Conservation (phyloP, 53 echinoderm and acorn worm genomes). For the Hippasteria phrygiana region DNA sequence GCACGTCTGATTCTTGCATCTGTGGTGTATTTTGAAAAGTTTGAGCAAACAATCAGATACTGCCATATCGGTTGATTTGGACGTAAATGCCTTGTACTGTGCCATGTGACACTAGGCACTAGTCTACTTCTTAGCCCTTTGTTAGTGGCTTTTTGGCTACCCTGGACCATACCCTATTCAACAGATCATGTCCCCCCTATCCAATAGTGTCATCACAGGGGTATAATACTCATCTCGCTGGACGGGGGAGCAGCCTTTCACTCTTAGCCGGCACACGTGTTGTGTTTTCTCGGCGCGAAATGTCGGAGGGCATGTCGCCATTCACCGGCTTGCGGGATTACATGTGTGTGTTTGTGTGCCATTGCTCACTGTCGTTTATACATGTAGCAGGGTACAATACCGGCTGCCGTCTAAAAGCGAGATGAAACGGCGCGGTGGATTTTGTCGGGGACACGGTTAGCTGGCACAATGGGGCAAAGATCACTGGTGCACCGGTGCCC, state of each 20-base stretch:
- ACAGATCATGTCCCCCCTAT: conserved; percentile 28
- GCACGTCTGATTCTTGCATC: too few relatives aligned
- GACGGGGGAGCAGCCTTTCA: background rate
- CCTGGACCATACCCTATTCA: conserved; percentile 38
- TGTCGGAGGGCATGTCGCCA: conserved; percentile 61
- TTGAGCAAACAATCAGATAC: background rate
- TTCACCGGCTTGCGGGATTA: conserved; percentile 30
- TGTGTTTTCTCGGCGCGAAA: conserved; percentile 49
- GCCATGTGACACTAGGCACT: background rate
- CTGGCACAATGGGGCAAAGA: conserved; percentile 33
- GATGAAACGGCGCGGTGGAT: background rate
- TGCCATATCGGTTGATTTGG: background rate
- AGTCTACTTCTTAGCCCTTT: background rate
- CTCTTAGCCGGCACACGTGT: conserved; percentile 4
- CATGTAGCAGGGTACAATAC: conserved; percentile 17
- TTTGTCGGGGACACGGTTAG: background rate
- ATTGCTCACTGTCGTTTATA: conserved; percentile 18
- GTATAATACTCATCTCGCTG: conserved; percentile 16
- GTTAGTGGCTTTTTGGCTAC: background rate
- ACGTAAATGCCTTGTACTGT: background rate
- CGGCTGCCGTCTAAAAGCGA: background rate
- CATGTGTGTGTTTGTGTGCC: conserved; percentile 28
- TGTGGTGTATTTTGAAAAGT: too few relatives aligned
- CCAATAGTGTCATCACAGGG: conserved; percentile 43
- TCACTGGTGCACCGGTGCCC: background rate